phyloP scores from a whole-genome alignment of 2,888 invertebrate species.

The Cyrtodaria siliqua region DNA sequence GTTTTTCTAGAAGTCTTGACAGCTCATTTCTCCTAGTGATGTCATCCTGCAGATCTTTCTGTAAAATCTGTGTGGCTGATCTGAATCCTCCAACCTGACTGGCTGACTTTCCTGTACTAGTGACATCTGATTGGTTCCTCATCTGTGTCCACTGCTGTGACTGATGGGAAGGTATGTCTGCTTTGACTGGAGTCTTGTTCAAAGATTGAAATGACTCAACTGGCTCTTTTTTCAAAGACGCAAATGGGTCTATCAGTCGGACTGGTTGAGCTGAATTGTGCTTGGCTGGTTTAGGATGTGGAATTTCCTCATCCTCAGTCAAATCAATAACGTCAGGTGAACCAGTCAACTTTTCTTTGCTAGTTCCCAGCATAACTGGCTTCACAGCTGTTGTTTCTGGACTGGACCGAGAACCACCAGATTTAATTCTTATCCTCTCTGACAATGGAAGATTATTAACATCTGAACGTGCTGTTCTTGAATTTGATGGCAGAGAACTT shows the following conservation, averaged over 20 bases:
- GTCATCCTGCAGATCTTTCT: slow-evolving; percentile 47
- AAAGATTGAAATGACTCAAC: slow-evolving; percentile 41
- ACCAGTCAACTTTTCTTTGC: slow-evolving; percentile 8
- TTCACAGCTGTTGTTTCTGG: neutral
- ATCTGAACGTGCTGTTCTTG: neutral
- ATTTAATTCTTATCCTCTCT: slow-evolving; percentile 53
- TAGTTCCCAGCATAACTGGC: slow-evolving; percentile 2
- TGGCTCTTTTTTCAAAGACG: neutral
- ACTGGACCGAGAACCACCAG: slow-evolving; percentile 8
- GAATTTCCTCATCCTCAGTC: slow-evolving; percentile 57
- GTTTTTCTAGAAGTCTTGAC: slow-evolving; percentile 51
- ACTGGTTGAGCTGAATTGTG: neutral
- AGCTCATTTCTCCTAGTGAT: slow-evolving; percentile 56
- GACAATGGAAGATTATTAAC: slow-evolving; percentile 32
- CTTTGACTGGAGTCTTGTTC: slow-evolving; percentile 28
- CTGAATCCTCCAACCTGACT: neutral
- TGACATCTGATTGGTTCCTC: slow-evolving; percentile 28
- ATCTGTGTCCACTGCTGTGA: slow-evolving; percentile 45
- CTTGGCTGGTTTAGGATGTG: slow-evolving; percentile 13
- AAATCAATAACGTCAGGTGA: slow-evolving; percentile 62
- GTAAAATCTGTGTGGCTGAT: slow-evolving; percentile 18
- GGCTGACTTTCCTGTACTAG: neutral
- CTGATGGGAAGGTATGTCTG: slow-evolving; percentile 8
- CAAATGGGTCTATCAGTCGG: neutral
- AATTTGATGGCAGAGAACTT: neutral